Base-by-base conservation (phyloP, 2,888 invertebrate genomes). In the Hedychridium roseum region DNA sequence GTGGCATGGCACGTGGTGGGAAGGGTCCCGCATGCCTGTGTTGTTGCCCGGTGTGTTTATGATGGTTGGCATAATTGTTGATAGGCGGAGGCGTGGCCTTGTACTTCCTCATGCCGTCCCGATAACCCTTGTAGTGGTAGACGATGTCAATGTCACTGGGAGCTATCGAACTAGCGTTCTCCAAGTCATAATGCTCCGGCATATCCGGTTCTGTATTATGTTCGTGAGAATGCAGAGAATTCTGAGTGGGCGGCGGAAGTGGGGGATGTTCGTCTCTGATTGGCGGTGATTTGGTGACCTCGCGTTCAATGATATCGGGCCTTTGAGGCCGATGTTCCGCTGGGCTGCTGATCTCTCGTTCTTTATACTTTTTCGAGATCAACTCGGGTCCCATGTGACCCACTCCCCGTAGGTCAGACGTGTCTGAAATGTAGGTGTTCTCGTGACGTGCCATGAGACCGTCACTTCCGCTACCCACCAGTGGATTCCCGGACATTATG, bases 101-200 rank as follows among this genome's bases (percentile, higher is more conserved):
- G 74, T 94, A 94, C 78, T 93, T 94, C 32, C 93, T 83, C 52
- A 90, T 87, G 1, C 92, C 92, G 80, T 95, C 94, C 17, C 96
- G 84, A 76, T 93, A 96, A 7, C 91, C 94, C 82, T 96, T 95
- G 75, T 97, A 97, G 77, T 97, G 97, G 70, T 94, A 94, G 7
- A 95, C 94, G 55, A 97, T 93, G 74, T 97, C 97, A 59, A 96
- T 96, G 74, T 97, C 97, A 1, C 96, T 96, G 0, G 97, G 97
- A 0, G 97, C 97, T 62, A 97, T 97, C 0, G 95, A 96, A 77
- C 95, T 96, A 1, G 97, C 96, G 79, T 97, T 97, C 81, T 97
- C 97, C 53, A 97, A 82, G 76, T 97, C 97, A 74, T 97, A 97
- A 76, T 95, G 94, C 75, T 96, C 95, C 0, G 94, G 93, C 64